Conservation (phyloP, 2,797 vertebrate species). For the Scleropages formosus region DNA sequence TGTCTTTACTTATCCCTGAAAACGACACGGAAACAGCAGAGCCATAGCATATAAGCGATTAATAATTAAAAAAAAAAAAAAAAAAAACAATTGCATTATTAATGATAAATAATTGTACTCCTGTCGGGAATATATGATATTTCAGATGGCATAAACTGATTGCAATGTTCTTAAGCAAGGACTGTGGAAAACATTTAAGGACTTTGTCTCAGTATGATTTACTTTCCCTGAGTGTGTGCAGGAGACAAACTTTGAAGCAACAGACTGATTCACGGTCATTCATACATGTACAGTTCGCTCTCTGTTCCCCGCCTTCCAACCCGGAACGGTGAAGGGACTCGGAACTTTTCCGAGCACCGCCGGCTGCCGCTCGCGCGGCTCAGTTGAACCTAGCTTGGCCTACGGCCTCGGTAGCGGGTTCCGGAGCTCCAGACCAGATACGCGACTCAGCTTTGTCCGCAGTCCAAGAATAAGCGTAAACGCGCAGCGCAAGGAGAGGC, state of each 20-base stretch:
- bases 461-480: conserved; percentile 27
- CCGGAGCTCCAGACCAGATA: background rate
- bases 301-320: no score
- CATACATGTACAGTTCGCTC: conserved; percentile 49
- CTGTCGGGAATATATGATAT: background rate
- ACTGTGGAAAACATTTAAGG: no score
- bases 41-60: background rate
- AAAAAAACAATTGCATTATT: no score
- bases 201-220: no score
- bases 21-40: background rate
- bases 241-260: background rate
- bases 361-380: no score
- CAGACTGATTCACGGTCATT: conserved; percentile 37
- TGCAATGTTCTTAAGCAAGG: no score
- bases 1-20: no score
- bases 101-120: background rate
- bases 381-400: no score
- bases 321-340: no score
- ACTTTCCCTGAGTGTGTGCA: no score
- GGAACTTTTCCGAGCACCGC: no score
- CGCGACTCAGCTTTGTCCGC: background rate
- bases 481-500: conserved; percentile 22
- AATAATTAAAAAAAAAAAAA: no score
- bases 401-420: background rate
- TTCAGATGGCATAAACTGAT: background rate